Conservation (phyloP, 2,888 invertebrate species). For the Ashinkailepas kermadecensis region DNA sequence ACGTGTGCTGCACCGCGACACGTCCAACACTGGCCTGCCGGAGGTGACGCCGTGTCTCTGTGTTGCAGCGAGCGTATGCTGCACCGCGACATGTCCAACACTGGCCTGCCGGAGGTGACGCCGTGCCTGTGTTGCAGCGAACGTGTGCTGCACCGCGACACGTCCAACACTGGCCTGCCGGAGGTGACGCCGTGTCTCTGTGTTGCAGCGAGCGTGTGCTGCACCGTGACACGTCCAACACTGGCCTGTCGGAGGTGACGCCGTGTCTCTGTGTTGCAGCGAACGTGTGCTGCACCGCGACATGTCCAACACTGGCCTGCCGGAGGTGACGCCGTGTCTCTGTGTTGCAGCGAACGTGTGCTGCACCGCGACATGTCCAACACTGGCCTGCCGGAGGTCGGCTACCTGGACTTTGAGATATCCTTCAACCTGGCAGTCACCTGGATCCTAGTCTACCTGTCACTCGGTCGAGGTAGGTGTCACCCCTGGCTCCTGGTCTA, state of each 20-base stretch:
- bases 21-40: neutral
- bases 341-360: constrained; percentile 28
- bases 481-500: no score
- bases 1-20: constrained; percentile 30
- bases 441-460: constrained; percentile 82
- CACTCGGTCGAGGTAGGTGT: constrained; percentile 64
- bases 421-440: constrained; percentile 82
- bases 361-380: constrained; percentile 27
- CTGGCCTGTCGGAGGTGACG: no score
- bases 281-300: constrained; percentile 30
- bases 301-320: neutral
- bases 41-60: no score
- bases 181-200: constrained; percentile 8
- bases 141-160: constrained; percentile 30
- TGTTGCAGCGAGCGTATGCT: no score
- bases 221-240: constrained; percentile 25
- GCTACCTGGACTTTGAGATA: constrained; percentile 72
- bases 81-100: no score
- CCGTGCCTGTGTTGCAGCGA: constrained; percentile 18
- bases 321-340: neutral
- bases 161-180: constrained; percentile 27
- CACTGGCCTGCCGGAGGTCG: constrained; percentile 31
- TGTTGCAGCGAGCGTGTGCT: constrained; percentile 28
- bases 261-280: neutral
- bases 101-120: no score